Evolutionary conservation across 2,113 vertebrate genomes (phyloP), one percentile per base, ranked within the genome.

Genomic region (Phylloscopus whistleri): DNA sequence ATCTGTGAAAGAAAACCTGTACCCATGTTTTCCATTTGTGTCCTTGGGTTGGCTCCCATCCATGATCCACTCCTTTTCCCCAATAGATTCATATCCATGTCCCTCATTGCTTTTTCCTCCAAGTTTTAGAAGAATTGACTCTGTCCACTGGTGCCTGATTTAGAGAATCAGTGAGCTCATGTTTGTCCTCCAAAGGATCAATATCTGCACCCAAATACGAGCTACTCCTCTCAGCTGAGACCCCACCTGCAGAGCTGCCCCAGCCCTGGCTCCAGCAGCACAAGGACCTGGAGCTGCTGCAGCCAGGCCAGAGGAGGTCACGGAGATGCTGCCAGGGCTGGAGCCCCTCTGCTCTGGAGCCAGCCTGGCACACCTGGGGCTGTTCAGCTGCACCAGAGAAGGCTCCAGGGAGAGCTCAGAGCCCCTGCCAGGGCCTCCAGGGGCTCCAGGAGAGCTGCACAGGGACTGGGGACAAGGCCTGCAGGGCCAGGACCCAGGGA

Each of bases 11-110:
- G 37, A 39, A 70, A 69, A 53, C 59, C 67, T n/a, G 53, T 9
- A 24, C 9, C n/a, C 8, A 1, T 26, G 15, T 39, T 89, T 86
- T 76, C 53, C 23, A 39, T 72, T 58, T 7, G 2, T 23, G 31
- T 43, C 24, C 48, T 51, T 33, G 27, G 9, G 16, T 7, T 58
- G 68, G n/a, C n/a, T 87, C n/a, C 56, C 30, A 52, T 20, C 11
- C 27, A 7, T 1, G 0, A 63, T 23, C 23, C 16, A 7, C 10
- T 58, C 24, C 6, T 4, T 46, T 13, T 59, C 46, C 26, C 27
- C 9, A 3, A 44, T 0, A 52, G 70, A 46, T 56, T 49, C 33
- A 8, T 23, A n/a, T 10, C 6, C 1, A 6, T 23, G 9, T 10
- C 53, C 56, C 21, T 70, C 35, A 14, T 4, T 22, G 11, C 2